Conservation (phyloP, 53 echinoderm and acorn worm genomes). For the Henricia sp. region DNA sequence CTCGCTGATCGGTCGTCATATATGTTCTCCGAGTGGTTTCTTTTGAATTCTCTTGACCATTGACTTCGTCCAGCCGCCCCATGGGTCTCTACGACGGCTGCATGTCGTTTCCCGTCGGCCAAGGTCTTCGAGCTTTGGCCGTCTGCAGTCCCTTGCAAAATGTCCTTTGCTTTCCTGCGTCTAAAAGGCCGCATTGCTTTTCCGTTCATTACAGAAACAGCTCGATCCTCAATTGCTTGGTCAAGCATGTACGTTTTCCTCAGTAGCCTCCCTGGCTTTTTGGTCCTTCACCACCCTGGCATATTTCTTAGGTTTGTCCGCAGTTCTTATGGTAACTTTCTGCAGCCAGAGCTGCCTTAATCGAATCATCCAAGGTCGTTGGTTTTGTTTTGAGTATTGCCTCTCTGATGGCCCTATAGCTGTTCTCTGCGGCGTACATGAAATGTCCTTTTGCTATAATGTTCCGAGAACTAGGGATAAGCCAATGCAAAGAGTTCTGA, state of each 20-base stretch:
- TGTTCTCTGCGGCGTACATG: background rate
- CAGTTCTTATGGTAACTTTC: background rate
- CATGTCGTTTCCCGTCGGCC: background rate
- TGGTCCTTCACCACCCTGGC: background rate
- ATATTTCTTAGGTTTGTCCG: background rate
- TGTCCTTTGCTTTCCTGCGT: background rate
- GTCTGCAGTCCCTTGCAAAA: background rate
- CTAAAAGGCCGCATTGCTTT: background rate
- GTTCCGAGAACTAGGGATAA: conserved; percentile 1
- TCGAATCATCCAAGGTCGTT: background rate
- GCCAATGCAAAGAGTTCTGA: background rate
- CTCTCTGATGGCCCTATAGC: background rate
- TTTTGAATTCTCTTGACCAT: background rate
- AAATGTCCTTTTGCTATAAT: conserved; percentile 10
- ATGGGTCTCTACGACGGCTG: background rate
- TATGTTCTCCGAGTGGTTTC: background rate
- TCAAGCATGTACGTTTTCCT: background rate
- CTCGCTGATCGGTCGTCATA: too few species aligned
- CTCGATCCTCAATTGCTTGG: background rate
- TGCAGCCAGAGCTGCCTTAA: background rate
- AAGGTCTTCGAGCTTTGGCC: background rate
- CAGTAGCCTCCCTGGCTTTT: background rate
- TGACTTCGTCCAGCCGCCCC: background rate
- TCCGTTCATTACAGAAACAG: background rate
- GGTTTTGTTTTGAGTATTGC: background rate